Evolutionary conservation across 2,888 invertebrate species (phyloP), one percentile per base, ranked within the genome.

Genomic region (Andrena fulva): DNA sequence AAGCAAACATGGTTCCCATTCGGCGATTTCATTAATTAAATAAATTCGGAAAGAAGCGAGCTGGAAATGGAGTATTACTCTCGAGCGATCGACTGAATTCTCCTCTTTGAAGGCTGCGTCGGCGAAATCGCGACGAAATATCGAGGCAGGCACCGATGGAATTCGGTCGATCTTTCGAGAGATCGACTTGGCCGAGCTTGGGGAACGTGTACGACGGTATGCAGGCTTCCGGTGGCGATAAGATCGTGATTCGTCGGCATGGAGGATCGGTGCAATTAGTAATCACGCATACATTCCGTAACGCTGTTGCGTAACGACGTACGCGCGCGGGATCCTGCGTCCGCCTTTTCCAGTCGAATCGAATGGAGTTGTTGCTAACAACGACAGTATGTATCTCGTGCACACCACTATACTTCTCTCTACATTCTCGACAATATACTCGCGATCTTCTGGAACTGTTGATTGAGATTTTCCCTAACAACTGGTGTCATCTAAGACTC

Each of bases 261-360:
- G 62, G 75, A 79, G 87, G 85, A 90, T 90, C 88, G 86, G 84
- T 52, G 87, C 90, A 92, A 93, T 93, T 92, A 92, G 90, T 87
- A 90, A 93, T 93, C 91, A 92, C 92, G 91, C 92, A 91, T 92
- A 86, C 88, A 90, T 91, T 90, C 89, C 91, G 91, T 92, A 91
- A 92, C 90, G 89, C 79, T 87, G 76, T 92, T 93, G 91, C 91
- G 91, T 89, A 93, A 92, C 90, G 85, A 88, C 82, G 77, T 81
- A 60, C 20, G 83, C 76, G 83, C 74, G 77, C 24, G 12, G 8
- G 42, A 63, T 35, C 56, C 67, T 42, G 27, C 24, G 54, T 60
- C 20, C 27, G 8, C 48, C 29, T 63, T 54, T 62, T 33, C n/a
- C 66, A 29, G 16, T 8, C 63, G 64, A 20, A 48, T 48, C 35